Conservation (phyloP, 2,797 vertebrate genomes). For the Chloroceryle amazona region DNA sequence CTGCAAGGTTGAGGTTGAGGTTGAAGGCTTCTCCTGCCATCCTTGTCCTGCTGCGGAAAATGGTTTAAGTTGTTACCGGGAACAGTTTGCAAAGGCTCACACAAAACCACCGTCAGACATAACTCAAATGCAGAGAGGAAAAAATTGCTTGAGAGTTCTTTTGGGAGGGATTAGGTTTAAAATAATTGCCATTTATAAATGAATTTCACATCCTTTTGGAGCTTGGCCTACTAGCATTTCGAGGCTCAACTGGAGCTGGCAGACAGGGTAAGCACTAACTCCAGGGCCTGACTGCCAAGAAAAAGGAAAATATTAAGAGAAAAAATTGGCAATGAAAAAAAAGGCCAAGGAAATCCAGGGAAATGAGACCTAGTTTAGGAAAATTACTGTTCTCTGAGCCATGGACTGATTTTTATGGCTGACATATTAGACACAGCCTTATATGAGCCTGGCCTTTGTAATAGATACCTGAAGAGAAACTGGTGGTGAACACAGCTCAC, state of each 20-base stretch:
- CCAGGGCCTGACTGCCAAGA: constrained; percentile 61
- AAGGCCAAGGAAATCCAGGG: background rate
- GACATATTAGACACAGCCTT: background rate
- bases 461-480: background rate
- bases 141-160: constrained; percentile 51
- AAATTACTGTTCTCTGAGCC: constrained; percentile 41
- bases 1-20: background rate
- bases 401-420: constrained; percentile 23
- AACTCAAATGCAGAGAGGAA: constrained; percentile 1
- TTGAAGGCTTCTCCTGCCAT: background rate
- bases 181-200: constrained; percentile 67
- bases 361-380: constrained; percentile 55
- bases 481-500: background rate
- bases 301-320: constrained; percentile 57
- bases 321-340: background rate
- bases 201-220: constrained; percentile 74
- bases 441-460: constrained; percentile 3
- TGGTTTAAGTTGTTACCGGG: background rate
- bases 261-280: constrained; percentile 42
- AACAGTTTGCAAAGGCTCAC: background rate
- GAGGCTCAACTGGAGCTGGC: constrained; percentile 54
- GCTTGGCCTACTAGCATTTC: constrained; percentile 53
- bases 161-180: constrained; percentile 52
- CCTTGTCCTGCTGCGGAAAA: background rate
- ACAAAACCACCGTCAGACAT: constrained; percentile 28